Evolutionary conservation across 2,113 vertebrate genomes (phyloP), one percentile per base, ranked within the genome.

Genomic region (Prionailurus bengalensis): DNA sequence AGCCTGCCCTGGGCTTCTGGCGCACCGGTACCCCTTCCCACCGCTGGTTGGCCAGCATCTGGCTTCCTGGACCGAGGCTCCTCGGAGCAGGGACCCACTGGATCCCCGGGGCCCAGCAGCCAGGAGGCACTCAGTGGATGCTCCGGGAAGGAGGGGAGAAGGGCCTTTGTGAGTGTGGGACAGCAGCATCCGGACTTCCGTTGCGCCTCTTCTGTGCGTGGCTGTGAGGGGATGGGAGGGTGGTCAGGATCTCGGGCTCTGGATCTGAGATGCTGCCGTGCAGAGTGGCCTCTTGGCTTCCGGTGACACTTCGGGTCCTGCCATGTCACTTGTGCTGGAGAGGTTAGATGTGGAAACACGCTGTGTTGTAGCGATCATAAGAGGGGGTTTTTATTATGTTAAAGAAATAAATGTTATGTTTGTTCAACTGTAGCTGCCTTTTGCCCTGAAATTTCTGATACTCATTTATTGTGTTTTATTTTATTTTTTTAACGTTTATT

Each of bases 301-400:
- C 27, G 15, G 0, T 3, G 55, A 27, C 25, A 0, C 71, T 25
- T 65, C 27, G n/a, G 4, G 15, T 45, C 13, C 5, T 3, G 7
- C 31, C 16, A 17, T 5, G 0, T 21, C 14, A 14, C 39, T 79
- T 51, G 14, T 36, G 27, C 53, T 55, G 27, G 4, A 25, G 61
- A 8, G 14, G 4, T 53, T 4, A 27, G 16, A 4, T 36, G 14
- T 17, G 61, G 16, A 89, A 71, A 8, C 9, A 10, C 12, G 4
- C 61, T 48, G 5, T 25, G 51, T 76, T n/a, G 0, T n/a, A 42
- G 73, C 45, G 10, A 4, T 70, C 36, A 6, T 7, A 11, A 4
- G 16, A 55, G 45, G 15, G 6, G 36, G 42, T 84, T 94, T 27
- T 71, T 0, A 55, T 81, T 27, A 13, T 68, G 1, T 31, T 65